Base-by-base conservation (phyloP, 1,140 invertebrate species). In the Solen grandis region DNA sequence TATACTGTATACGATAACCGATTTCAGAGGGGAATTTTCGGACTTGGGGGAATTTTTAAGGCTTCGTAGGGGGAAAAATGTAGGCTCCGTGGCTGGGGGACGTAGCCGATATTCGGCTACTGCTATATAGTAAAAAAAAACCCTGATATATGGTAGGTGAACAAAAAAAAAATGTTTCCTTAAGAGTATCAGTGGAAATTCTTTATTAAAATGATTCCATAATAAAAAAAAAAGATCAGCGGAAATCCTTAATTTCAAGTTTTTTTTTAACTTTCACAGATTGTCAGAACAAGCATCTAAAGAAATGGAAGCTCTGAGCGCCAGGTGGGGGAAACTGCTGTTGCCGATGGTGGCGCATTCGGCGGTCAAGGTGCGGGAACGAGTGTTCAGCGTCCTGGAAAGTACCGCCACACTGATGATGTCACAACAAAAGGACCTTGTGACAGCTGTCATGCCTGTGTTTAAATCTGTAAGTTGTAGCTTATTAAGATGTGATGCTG, bases 261-360 rank as follows among this genome's bases (percentile, higher is more conserved):
- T 46, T 10, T 19, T 46, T 8, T 46, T 8, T 46, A 2, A 14
- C 2, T 62, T 25, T 72, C 52, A 25, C 62, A 90, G 89, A 57
- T 75, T 90, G 27, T 29, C 84, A 8, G 80, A 86, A 10, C 86
- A 88, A 52, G 82, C 83, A 38, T 75, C 77, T 1, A 80, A 74
- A 25, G 82, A 82, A 25, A 90, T 89, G 88, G 57, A 59, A 5
- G 27, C 52, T 0, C 46, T 80, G 1, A 60, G 76, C n/a, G 22
- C 60, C 0, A 52, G 77, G 10, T 90, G 89, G 89, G 85, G 75
- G 14, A 84, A 84, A 38, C 79, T 89, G 13, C 36, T 88, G 1
- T 66, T 86, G 22, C 70, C 81, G 4, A 60, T 87, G 16, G 59
- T 89, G 19, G 75, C 82, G 3, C 87, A 89, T 41, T 46, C 25